phyloP scores from a whole-genome alignment of 2,888 invertebrate genomes.

The Agrenia bidenticulata region DNA sequence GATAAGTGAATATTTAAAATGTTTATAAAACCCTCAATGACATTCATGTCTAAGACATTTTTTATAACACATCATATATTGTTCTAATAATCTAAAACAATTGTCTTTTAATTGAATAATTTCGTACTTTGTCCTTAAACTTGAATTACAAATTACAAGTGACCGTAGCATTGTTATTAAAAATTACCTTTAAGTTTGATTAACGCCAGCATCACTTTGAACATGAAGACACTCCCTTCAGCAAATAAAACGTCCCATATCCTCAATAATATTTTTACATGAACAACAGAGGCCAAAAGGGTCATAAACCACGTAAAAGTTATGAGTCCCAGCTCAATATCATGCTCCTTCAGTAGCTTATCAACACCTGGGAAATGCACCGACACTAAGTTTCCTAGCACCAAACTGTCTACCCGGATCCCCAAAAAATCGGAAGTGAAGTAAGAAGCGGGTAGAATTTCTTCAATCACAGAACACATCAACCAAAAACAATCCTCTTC shows the following conservation, averaged over 20 bases:
- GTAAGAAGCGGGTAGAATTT: constrained; percentile 89
- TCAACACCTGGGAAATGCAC: constrained; percentile 88
- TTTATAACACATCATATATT: too few relatives aligned
- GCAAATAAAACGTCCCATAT: constrained; percentile 98
- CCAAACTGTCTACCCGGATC: constrained; percentile 93
- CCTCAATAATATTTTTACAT: constrained; percentile 87
- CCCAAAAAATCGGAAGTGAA: constrained; percentile 79
- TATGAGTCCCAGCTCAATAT: constrained; percentile 80
- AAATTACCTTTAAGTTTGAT: constrained; percentile 70
- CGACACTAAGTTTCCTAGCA: constrained; percentile 86
- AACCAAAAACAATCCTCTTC: constrained; percentile 99
- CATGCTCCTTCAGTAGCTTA: constrained; percentile 87
- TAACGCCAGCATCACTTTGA: constrained; percentile 93
- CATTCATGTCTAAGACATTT: too few relatives aligned
- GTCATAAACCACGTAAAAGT: constrained; percentile 98
- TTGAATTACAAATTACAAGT: too few relatives aligned
- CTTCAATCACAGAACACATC: constrained; percentile 98
- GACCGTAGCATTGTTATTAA: too few relatives aligned
- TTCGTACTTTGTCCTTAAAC: too few relatives aligned
- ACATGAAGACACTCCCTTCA: constrained; percentile 90
- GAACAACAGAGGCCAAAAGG: constrained; percentile 92
- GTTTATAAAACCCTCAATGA: too few relatives aligned
- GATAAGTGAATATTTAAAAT: too few relatives aligned
- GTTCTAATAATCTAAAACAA: too few relatives aligned
- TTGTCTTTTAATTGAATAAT: too few relatives aligned